phyloP scores from a whole-genome alignment of 2,888 invertebrate genomes.

The Spisula subtruncata region DNA sequence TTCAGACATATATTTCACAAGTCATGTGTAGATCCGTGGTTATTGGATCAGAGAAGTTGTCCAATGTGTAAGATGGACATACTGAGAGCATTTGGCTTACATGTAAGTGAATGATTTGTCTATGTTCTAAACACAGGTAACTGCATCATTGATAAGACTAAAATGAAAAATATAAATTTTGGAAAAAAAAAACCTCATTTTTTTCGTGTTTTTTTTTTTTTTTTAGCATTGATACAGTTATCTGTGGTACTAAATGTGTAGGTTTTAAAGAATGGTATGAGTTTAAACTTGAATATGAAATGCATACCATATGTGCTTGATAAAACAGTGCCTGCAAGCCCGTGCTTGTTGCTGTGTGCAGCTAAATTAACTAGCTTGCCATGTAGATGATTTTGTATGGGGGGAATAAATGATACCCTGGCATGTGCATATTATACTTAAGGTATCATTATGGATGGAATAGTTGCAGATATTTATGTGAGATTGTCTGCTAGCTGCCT shows the following conservation, averaged over 20 bases:
- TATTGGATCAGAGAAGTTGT: slow-evolving; percentile 97
- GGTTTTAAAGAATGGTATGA: too few relatives aligned
- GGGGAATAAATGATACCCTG: neutral
- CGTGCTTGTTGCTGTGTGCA: too few relatives aligned
- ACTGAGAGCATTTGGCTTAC: slow-evolving; percentile 91
- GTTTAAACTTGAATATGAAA: too few relatives aligned
- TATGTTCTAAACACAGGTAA: too few relatives aligned
- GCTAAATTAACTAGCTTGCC: neutral
- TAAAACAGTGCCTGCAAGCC: too few relatives aligned
- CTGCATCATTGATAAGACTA: too few relatives aligned
- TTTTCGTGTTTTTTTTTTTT: too few relatives aligned
- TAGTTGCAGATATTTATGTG: slow-evolving; percentile 6
- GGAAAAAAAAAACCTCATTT: too few relatives aligned
- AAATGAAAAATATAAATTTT: too few relatives aligned
- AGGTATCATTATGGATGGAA: neutral
- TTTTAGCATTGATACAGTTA: too few relatives aligned
- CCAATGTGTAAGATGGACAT: slow-evolving; percentile 99
- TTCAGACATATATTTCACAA: slow-evolving; percentile 98
- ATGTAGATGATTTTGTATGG: neutral
- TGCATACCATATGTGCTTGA: too few relatives aligned
- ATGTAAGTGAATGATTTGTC: slow-evolving; percentile 78
- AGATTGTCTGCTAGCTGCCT: neutral
- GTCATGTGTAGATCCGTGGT: slow-evolving; percentile 98
- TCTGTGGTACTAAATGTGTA: too few relatives aligned
- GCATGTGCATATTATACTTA: neutral